Evolutionary conservation across 2,888 invertebrate species (phyloP).

Genomic region (Cordilura impudica): DNA sequence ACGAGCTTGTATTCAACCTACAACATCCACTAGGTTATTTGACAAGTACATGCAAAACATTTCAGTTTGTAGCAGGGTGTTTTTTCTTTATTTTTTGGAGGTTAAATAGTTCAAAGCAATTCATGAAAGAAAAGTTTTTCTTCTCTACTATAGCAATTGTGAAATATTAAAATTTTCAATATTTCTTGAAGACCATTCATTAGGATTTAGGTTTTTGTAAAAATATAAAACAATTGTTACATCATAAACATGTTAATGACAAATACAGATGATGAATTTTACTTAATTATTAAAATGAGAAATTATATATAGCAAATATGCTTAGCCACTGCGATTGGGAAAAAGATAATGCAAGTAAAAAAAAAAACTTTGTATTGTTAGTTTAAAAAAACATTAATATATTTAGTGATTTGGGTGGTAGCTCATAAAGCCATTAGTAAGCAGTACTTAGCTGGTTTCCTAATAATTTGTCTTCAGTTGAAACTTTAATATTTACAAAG

Average conservation of each 20-base stretch:
- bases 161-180: too few relatives aligned
- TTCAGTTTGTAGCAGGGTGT: too few relatives aligned
- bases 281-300: constrained; percentile 12
- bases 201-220: too few relatives aligned
- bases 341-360: background rate
- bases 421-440: background rate
- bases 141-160: too few relatives aligned
- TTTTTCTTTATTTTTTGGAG: too few relatives aligned
- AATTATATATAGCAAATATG: background rate
- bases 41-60: too few relatives aligned
- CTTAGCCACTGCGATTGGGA: background rate
- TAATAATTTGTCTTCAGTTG: background rate
- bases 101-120: too few relatives aligned
- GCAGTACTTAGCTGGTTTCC: background rate
- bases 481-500: background rate
- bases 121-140: too few relatives aligned
- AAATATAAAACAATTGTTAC: background rate
- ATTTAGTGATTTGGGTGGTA: constrained; percentile 30
- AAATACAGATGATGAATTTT: constrained; percentile 1
- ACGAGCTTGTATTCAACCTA: too few relatives aligned
- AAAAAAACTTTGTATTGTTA: background rate
- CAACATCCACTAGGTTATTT: too few relatives aligned
- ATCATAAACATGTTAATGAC: background rate
- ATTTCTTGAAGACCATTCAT: too few relatives aligned
- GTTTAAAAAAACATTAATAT: constrained; percentile 40